phyloP scores from a whole-genome alignment of 92 coral and sea anemone species.

The Heliopora coerulea region DNA sequence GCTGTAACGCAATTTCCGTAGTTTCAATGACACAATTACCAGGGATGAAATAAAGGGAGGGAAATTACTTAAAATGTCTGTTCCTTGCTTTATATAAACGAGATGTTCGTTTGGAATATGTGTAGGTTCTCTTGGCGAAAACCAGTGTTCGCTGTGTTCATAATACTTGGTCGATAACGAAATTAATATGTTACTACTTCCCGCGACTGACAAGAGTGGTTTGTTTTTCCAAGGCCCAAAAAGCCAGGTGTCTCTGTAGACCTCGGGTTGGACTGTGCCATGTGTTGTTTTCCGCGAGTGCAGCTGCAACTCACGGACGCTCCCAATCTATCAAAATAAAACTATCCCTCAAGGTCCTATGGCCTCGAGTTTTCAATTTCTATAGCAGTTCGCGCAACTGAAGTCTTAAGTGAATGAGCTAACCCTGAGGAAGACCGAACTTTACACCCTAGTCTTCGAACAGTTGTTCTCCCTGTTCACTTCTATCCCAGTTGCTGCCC shows the following conservation, averaged over 20 bases:
- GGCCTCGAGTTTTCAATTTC: background rate
- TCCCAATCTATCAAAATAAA: background rate
- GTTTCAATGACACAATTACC: too few species aligned
- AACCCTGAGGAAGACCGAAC: background rate
- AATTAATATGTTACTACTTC: too few species aligned
- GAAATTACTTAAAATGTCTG: too few species aligned
- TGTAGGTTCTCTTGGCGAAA: too few species aligned
- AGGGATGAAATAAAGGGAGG: too few species aligned
- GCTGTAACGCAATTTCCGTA: too few species aligned
- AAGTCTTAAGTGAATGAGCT: background rate
- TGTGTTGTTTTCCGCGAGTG: background rate
- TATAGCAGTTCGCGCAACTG: background rate
- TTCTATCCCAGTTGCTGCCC: background rate
- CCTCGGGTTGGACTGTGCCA: background rate
- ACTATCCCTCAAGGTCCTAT: background rate
- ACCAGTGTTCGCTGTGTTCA: too few species aligned
- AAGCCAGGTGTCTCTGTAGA: background rate
- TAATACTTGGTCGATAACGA: background rate
- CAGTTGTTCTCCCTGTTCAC: background rate
- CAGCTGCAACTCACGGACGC: constrained; percentile 6
- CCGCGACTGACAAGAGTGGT: background rate
- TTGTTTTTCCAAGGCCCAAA: background rate
- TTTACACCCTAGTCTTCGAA: background rate
- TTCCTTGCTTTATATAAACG: too few species aligned
- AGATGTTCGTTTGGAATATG: too few species aligned